Base-by-base conservation (phyloP, 1,140 invertebrate species). In the Arctopsyche grandis region DNA sequence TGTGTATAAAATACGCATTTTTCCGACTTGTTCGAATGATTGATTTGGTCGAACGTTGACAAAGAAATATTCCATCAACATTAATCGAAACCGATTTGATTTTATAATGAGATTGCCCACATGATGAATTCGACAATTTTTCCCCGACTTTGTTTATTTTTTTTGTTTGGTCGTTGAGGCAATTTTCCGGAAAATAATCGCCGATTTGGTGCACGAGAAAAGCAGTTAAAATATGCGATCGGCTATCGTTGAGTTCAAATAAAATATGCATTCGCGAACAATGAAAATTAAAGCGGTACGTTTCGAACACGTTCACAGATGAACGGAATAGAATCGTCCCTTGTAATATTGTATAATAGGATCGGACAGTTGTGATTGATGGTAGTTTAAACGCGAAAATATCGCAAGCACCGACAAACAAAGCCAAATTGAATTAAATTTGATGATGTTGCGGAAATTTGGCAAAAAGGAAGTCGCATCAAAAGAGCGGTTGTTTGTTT, bases 11-110 rank as follows among this genome's bases (percentile, higher is more conserved):
- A n/a, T n/a, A n/a, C n/a, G n/a, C 29, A 38, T 38, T 38, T 38
- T 38, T 38, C 29, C 29, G 29, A 38, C 7, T 1, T 1, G 29
- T 38, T 38, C 29, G 1, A 4, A 7, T 52, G 48, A 52, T 52
- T 52, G 48, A 52, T 52, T 3, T 52, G 3, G 1, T 10, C 3
- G 12, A 52, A 52, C 12, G 3, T 52, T 10, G 10, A 52, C 16
- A 52, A 52, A 38, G 16, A 52, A 52, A 52, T 16, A 52, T 16
- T 14, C 12, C 12, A 52, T 52, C 48, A 16, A 10, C 48, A 52
- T 46, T 38, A 71, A 71, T 71, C 69, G n/a, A 48, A 71, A 71
- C 69, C 69, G 22, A 71, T 71, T 71, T 46, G 38, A 38, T 71
- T 71, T 46, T 48, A 71, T 46, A 71, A 71, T 71, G 38, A 71